Base-by-base conservation (phyloP, 64 coral and sea anemone genomes). In the Trachythela sp. region DNA sequence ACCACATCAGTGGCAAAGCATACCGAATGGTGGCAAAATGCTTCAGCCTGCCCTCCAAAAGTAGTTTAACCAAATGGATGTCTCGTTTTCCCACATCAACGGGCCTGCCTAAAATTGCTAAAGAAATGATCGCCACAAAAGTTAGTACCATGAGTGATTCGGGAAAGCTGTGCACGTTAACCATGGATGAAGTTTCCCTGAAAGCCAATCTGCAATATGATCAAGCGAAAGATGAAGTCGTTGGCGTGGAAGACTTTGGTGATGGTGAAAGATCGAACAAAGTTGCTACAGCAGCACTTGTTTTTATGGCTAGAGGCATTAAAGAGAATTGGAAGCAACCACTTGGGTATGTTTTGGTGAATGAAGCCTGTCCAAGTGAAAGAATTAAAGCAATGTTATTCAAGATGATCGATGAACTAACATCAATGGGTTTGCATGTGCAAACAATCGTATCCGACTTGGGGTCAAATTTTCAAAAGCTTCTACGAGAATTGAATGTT, bases 291-390 rank as follows among this genome's bases (percentile, higher is more conserved):
- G 9, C 0, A n/a, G 77, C 34, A 34, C 77, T 83, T 0, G 77
- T 83, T 14, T 83, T 83, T 13, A 83, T 83, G 31, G 77, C 77
- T 2, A 1, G 77, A 36, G 77, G 77, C 2, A 33, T 83, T 83
- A 83, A 9, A 83, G 13, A 32, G 9, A 18, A 83, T 40, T 83
- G 84, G 84, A 85, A 85, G 20, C 42, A 85, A 20, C 84, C 84
- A 40, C 13, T 85, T 45, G 84, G 38, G 4, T 85, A 45, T 30
- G 9, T 85, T n/a, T 42, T 85, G 24, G 39, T 48, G 42, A 85
- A 48, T 17, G 2, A n/a, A n/a, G 26, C 84, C 18, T 27, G 39
- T 20, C 36, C n/a, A 17, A 48, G 42, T 48, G 42, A 29, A 4
- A 40, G 6, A 5, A 26, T 85, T 18, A 40, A 48, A 6, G 1